phyloP scores from a whole-genome alignment of 2,888 invertebrate species.

The Rhogogaster chlorosoma region DNA sequence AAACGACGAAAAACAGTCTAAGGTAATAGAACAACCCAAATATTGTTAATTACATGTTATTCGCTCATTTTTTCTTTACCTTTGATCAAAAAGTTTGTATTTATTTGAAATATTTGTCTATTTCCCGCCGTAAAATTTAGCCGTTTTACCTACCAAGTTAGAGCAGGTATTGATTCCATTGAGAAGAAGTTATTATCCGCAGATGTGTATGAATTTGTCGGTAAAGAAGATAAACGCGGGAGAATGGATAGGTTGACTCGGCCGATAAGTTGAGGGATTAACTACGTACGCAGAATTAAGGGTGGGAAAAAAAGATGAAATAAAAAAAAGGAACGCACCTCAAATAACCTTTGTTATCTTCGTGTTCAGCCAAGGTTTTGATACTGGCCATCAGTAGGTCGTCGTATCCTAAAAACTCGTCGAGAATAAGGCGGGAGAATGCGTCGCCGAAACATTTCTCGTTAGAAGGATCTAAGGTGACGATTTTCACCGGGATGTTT shows the following conservation, averaged over 20 bases:
- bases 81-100: neutral
- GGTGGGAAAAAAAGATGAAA: conserved; percentile 39
- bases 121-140: neutral
- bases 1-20: neutral
- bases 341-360: conserved; percentile 97
- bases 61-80: neutral
- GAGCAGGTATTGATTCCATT: neutral
- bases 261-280: conserved; percentile 5
- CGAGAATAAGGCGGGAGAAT: conserved; percentile 93
- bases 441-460: conserved; percentile 97
- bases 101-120: neutral
- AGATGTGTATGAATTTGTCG: neutral
- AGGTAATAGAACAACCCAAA: neutral
- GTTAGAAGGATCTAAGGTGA: conserved; percentile 91
- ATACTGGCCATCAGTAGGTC: conserved; percentile 98
- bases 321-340: conserved; percentile 79
- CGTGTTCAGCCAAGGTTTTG: conserved; percentile 95
- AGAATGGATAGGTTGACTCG: neutral
- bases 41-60: neutral
- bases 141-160: neutral
- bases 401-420: conserved; percentile 97
- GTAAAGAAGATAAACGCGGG: neutral
- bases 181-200: neutral
- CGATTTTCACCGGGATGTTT: conserved; percentile 94
- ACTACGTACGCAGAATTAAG: conserved; percentile 37